phyloP scores from a whole-genome alignment of 2,113 vertebrate genomes.

The Nannospalax galili region DNA sequence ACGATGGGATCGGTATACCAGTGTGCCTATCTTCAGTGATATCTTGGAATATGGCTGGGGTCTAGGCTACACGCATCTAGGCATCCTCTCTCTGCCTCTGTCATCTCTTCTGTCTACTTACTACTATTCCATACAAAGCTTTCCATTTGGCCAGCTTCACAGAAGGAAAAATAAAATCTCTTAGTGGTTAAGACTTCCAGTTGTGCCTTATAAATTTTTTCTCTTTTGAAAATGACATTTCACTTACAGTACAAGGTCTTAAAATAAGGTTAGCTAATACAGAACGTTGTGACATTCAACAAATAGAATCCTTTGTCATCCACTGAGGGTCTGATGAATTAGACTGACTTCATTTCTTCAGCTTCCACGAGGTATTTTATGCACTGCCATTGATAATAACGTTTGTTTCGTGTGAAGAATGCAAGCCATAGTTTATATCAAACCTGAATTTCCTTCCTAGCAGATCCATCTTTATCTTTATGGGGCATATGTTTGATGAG shows the following conservation, averaged over 20 bases:
- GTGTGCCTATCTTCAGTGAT: background rate
- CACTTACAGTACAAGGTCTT: background rate
- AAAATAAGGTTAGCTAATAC: background rate
- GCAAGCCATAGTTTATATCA: background rate
- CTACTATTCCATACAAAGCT: background rate
- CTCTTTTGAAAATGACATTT: constrained; percentile 33
- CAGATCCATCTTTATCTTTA: background rate
- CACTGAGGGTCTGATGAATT: background rate
- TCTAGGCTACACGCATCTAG: no score
- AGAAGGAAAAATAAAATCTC: background rate
- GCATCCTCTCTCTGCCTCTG: background rate
- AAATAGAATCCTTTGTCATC: background rate
- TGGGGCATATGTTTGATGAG: background rate
- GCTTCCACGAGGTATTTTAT: background rate
- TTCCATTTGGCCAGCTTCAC: background rate
- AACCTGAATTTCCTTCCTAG: constrained; percentile 1
- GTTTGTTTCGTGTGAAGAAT: background rate
- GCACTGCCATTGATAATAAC: background rate
- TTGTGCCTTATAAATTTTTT: background rate
- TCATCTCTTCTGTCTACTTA: background rate
- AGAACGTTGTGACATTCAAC: background rate
- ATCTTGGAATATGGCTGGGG: background rate
- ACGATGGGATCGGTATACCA: background rate
- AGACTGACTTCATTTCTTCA: background rate
- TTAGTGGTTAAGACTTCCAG: background rate